Conservation (phyloP, 2,888 invertebrate genomes). For the Phyto melanocephala region DNA sequence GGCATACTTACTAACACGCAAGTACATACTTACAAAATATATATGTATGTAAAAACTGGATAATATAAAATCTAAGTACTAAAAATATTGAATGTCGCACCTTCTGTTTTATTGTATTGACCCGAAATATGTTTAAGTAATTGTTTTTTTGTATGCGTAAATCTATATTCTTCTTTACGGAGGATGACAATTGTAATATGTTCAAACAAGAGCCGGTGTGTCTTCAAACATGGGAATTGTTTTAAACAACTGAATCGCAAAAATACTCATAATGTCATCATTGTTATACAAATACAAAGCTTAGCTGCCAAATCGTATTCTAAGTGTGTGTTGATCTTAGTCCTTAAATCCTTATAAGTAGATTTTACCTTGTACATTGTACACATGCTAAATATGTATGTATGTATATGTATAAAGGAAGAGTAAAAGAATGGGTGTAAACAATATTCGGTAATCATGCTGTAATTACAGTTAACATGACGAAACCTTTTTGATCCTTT, state of each 20-base stretch:
- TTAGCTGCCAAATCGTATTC: conserved; percentile 44
- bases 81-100: conserved; percentile 46
- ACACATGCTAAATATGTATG: not conserved
- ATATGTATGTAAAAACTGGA: not conserved
- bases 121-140: not conserved
- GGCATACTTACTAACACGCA: not conserved
- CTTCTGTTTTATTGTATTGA: conserved; percentile 31
- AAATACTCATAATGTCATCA: conserved; percentile 45
- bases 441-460: conserved; percentile 39
- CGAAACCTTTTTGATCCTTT: conserved; percentile 53
- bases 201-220: conserved; percentile 27
- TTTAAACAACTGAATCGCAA: conserved; percentile 26
- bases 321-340: conserved; percentile 20
- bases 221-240: conserved; percentile 49
- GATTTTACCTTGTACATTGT: conserved; percentile 21
- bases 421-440: not conserved
- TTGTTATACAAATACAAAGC: conserved; percentile 41
- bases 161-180: not conserved
- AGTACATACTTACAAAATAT: not conserved
- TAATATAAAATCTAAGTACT: conserved; percentile 33
- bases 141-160: not conserved
- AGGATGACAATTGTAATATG: conserved; percentile 35
- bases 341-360: conserved; percentile 49
- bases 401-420: no score
- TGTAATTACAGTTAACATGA: conserved; percentile 56